A percentile compares a stretch with the other conserved stretches of the same genome.
phyloP scores from a whole-genome alignment of 2,797 vertebrate species.

The Monodelphis domestica region DNA sequence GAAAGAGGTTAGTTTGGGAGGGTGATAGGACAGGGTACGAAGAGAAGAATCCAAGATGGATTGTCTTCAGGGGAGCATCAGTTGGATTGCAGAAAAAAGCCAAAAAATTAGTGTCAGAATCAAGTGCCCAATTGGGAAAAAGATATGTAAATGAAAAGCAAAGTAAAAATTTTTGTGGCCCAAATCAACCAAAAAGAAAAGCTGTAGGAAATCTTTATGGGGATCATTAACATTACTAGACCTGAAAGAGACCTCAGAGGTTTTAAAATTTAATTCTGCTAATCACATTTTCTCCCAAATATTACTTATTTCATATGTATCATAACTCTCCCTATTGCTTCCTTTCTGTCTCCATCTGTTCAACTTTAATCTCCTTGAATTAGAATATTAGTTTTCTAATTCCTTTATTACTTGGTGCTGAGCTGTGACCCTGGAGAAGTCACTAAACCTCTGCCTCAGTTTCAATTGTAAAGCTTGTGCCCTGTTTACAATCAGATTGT shows the following conservation, averaged over 20 bases:
- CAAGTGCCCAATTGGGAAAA: not conserved
- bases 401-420: not conserved
- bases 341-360: not conserved
- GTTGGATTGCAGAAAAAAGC: not conserved
- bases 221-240: not conserved
- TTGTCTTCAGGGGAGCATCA: not conserved
- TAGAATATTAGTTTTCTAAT: not conserved
- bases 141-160: not conserved
- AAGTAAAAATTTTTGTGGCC: not conserved
- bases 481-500: not conserved
- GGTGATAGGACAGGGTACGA: not conserved
- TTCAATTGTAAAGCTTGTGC: not conserved
- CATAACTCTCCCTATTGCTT: not conserved
- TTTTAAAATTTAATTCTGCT: not conserved
- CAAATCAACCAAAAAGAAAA: not conserved
- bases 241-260: not conserved
- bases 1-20: not conserved
- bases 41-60: not conserved
- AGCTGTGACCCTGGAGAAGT: not conserved
- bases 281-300: not conserved
- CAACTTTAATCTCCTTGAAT: not conserved
- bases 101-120: not conserved
- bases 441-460: not conserved
- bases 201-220: not conserved
- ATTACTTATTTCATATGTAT: not conserved